A percentile compares a stretch with the other conserved stretches of the same genome.
phyloP scores from a whole-genome alignment of 2,113 vertebrate species.

The Arizona elegans region DNA sequence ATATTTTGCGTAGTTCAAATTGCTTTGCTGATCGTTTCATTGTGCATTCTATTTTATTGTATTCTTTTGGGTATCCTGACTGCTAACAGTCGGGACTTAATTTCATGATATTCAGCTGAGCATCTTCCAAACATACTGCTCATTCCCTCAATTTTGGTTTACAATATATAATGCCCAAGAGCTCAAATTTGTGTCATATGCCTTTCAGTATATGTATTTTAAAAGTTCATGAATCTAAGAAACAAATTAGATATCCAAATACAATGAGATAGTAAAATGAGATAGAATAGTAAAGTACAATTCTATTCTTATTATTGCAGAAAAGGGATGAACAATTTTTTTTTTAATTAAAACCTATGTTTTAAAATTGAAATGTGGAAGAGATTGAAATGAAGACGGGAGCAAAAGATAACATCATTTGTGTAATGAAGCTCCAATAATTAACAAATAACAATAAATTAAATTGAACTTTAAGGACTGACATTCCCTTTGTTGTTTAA shows the following conservation, averaged over 20 bases:
- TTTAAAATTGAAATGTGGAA: neutral
- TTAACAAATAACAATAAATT: neutral
- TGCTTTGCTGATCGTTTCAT: neutral
- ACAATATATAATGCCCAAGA: neutral
- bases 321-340: neutral
- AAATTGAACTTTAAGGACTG: neutral
- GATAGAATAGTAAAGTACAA: neutral
- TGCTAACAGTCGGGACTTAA: neutral
- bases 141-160: neutral
- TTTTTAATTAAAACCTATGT: neutral
- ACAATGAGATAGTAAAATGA: neutral
- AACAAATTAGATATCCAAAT: neutral
- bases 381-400: neutral
- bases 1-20: neutral
- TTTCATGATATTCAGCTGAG: neutral
- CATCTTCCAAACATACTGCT: neutral
- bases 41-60: neutral
- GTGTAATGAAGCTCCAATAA: neutral
- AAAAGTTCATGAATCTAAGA: neutral
- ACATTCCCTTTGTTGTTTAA: neutral
- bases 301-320: neutral
- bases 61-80: neutral
- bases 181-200: neutral
- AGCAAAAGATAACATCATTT: neutral
- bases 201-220: neutral